phyloP scores from a whole-genome alignment of 2,888 invertebrate species.

The Microctonus hyperodae region DNA sequence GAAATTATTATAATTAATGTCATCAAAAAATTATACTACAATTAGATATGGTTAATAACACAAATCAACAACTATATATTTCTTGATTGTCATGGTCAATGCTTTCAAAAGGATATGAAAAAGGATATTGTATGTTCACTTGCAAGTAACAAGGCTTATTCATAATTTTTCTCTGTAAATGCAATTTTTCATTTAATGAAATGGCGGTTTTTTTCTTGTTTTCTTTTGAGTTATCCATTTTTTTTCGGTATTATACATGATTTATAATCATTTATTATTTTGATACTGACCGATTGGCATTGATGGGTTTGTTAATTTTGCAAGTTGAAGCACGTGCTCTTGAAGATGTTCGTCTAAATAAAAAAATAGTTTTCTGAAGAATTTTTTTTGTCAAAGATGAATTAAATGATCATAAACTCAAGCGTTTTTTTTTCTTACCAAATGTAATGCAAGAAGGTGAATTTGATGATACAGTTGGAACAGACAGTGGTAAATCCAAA shows the following conservation, averaged over 20 bases:
- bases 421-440: conserved; percentile 53
- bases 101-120: conserved; percentile 57
- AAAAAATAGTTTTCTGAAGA: conserved; percentile 32
- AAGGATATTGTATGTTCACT: conserved; percentile 60
- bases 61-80: background rate
- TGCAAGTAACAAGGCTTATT: conserved; percentile 48
- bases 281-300: conserved; percentile 54
- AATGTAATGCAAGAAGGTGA: conserved; percentile 56
- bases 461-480: conserved; percentile 51
- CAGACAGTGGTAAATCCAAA: conserved; percentile 63
- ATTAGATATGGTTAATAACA: background rate
- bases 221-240: no score
- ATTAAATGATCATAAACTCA: background rate
- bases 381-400: conserved; percentile 2
- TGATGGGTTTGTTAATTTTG: conserved; percentile 48
- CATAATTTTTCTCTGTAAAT: conserved; percentile 56
- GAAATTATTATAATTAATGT: conserved; percentile 32
- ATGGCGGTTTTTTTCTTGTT: background rate
- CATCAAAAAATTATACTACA: background rate
- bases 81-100: conserved; percentile 19
- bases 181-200: conserved; percentile 42
- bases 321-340: conserved; percentile 52
- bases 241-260: background rate
- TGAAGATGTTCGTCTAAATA: conserved; percentile 63
- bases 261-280: background rate